Evolutionary conservation across 2,113 vertebrate species (phyloP).

Genomic region (Prionailurus viverrinus): DNA sequence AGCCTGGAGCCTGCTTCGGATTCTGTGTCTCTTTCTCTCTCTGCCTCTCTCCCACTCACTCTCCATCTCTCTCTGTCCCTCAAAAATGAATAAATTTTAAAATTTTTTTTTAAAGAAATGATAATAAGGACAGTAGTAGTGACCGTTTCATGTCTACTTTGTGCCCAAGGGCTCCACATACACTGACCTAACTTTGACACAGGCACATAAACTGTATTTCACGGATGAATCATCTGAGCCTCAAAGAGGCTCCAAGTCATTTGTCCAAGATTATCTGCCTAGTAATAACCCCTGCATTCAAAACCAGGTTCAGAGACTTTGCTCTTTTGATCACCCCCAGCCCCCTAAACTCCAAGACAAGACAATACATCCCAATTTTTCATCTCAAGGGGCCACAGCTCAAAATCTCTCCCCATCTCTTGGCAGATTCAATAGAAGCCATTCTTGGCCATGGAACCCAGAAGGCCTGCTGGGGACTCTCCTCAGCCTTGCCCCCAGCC

Average conservation of each 20-base stretch:
- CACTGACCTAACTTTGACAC: neutral
- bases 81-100: too few species aligned
- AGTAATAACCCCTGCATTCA: neutral
- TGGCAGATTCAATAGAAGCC: slow-evolving; percentile 17
- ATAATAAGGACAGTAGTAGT: neutral
- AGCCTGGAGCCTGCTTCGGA: too few species aligned
- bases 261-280: neutral
- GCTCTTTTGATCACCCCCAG: neutral
- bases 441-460: slow-evolving; percentile 7
- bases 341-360: neutral
- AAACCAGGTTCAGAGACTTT: neutral
- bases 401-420: neutral
- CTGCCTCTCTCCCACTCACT: too few species aligned
- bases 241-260: neutral
- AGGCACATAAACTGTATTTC: neutral
- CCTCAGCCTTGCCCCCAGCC: neutral
- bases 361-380: neutral
- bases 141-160: neutral
- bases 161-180: neutral
- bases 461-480: neutral
- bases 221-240: neutral
- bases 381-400: neutral
- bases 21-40: too few species aligned
- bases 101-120: too few species aligned
- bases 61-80: too few species aligned